Evolutionary conservation across 2,888 invertebrate species (phyloP).

Genomic region (Coronaproctus castanopsis): DNA sequence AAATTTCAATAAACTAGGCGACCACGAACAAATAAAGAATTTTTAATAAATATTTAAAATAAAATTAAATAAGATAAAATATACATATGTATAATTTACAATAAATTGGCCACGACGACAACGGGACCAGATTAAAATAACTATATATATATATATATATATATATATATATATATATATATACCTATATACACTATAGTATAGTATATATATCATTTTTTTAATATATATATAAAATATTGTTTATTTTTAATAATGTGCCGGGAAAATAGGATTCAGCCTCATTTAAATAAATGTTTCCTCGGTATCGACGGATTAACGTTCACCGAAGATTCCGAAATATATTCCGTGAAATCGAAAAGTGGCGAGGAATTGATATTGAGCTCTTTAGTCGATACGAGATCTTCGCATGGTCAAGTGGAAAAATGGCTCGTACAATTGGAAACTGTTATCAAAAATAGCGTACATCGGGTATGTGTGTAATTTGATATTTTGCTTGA

Average conservation of each 20-base stretch:
- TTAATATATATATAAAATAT: no score
- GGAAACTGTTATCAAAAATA: constrained; percentile 68
- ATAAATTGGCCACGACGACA: no score
- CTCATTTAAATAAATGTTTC: constrained; percentile 88
- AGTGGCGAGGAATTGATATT: constrained; percentile 64
- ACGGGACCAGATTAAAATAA: no score
- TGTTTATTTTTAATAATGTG: neutral
- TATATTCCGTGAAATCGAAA: constrained; percentile 71
- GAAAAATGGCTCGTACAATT: constrained; percentile 88
- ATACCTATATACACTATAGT: no score
- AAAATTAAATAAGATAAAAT: no score
- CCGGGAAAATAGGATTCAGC: constrained; percentile 47
- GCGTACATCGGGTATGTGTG: constrained; percentile 41
- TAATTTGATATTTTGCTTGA: neutral
- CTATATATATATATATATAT: no score
- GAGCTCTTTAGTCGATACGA: constrained; percentile 57
- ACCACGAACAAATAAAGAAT: no score
- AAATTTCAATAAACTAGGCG: no score
- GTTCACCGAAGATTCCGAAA: constrained; percentile 73
- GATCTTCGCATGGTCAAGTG: constrained; percentile 75
- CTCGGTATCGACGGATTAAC: constrained; percentile 74
- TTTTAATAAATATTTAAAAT: no score
- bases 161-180: no score
- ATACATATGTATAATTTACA: no score
- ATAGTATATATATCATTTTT: no score